Evolutionary conservation across 2,797 vertebrate genomes (phyloP), one percentile per base, ranked within the genome.

Genomic region (Diplodus sargus): DNA sequence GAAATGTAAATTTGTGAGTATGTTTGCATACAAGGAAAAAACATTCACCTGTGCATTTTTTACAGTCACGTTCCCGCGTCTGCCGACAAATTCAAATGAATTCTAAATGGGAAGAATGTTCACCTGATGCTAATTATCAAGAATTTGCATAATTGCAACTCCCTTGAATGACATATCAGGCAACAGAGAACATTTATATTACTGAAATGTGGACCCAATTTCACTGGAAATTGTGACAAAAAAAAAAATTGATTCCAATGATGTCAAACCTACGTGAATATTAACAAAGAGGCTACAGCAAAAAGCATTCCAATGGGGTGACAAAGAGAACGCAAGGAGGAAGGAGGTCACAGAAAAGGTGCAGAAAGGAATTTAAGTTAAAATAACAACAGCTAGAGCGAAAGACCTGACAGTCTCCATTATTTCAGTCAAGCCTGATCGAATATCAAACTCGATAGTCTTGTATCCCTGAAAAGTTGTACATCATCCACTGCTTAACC

Each of bases 111-210:
- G 20, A 67, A 60, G 14, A 25, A 70, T 59, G 58, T 57, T 81
- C 25, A 66, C 12, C 56, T 49, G 16, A 54, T 58, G 18, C 66
- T 68, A 54, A 68, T 63, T 39, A 70, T 57, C 0, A 67, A 23
- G 75, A 0, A 67, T 70, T 61, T 69, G 20, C 43, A 85, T 75
- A 60, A 68, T 51, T 28, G 20, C 20, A 34, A 28, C 18, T 43
- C 3, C 25, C 22, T 53, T 53, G 54, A 49, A 76, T 68, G 51
- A n/a, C 16, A 34, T 5, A 59, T 47, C 23, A 39, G 22, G 18
- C 23, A n/a, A 78, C 9, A 56, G 15, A 49, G 30, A n/a, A 63
- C 56, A 39, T 10, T 18, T 17, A 7, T 14, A 56, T 39, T 13
- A 22, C 17, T 20, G 22, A 18, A 52, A 49, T 25, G 10, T 28